phyloP scores from a whole-genome alignment of 2,888 invertebrate genomes.

The Coleophora deauratella region DNA sequence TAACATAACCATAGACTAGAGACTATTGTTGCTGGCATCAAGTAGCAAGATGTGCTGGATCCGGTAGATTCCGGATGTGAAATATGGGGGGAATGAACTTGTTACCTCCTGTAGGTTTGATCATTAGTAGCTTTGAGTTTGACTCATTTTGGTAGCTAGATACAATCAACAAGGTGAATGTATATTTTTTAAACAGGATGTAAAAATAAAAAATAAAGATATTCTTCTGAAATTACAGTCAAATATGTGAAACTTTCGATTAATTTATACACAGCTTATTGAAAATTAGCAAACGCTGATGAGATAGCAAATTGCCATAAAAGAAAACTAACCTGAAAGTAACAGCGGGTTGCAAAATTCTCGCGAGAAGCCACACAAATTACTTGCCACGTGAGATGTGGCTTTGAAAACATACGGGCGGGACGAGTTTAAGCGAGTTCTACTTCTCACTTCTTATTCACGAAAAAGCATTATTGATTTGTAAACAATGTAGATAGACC shows the following conservation, averaged over 20 bases:
- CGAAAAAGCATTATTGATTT: no score
- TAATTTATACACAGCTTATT: no score
- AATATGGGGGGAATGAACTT: not conserved
- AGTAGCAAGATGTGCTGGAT: conserved; percentile 1
- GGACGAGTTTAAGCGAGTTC: not conserved
- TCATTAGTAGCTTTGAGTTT: no score
- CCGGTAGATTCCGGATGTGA: conserved; percentile 1
- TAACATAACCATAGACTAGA: conserved; percentile 3
- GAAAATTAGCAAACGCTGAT: no score
- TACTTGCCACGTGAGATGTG: conserved; percentile 51
- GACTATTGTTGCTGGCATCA: not conserved
- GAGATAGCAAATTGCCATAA: conserved; percentile 28
- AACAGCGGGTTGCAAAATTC: conserved; percentile 50
- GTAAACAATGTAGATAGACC: no score
- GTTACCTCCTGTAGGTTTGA: no score
- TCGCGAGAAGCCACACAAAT: conserved; percentile 56
- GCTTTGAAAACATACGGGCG: conserved; percentile 32
- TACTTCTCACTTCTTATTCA: not conserved
- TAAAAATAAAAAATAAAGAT: no score
- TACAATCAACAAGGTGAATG: no score
- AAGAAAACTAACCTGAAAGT: conserved; percentile 41
- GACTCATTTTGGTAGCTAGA: no score
- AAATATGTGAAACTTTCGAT: no score
- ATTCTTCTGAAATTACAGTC: no score
- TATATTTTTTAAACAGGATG: no score